phyloP scores from a whole-genome alignment of 2,888 invertebrate species.

The Odiellus spinosus region DNA sequence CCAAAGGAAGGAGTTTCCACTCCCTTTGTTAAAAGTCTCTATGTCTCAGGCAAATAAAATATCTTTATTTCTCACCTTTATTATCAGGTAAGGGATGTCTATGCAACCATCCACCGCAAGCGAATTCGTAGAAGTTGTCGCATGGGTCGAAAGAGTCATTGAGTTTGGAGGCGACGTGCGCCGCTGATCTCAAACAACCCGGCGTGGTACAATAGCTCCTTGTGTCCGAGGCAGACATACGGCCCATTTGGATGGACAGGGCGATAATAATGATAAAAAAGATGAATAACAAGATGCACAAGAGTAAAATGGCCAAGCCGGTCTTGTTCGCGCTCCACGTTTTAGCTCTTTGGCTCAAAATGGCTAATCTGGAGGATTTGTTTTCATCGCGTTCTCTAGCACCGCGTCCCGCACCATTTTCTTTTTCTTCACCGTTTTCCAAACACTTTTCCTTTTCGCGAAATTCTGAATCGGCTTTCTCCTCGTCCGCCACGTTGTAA shows the following conservation, averaged over 20 bases:
- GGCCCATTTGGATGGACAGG: constrained; percentile 35
- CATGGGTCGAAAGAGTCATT: constrained; percentile 33
- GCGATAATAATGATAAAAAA: constrained; percentile 34
- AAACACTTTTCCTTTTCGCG: no score
- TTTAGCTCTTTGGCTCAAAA: constrained; percentile 11
- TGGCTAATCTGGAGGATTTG: constrained; percentile 4
- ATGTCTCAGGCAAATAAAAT: no score
- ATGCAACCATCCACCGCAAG: constrained; percentile 39
- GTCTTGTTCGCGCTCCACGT: constrained; percentile 9
- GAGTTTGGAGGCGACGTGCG: constrained; percentile 31
- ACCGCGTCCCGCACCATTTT: no score
- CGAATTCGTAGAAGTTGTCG: constrained; percentile 36
- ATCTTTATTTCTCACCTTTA: constrained; percentile 27
- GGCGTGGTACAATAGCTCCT: constrained; percentile 34
- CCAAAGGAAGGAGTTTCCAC: no score
- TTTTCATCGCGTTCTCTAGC: no score
- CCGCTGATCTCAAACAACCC: constrained; percentile 37
- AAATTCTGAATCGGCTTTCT: no score
- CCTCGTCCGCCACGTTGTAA: no score
- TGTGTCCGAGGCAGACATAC: constrained; percentile 28
- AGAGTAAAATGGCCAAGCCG: constrained; percentile 11
- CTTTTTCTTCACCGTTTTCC: no score
- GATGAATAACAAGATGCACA: constrained; percentile 26
- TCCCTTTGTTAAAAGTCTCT: no score
- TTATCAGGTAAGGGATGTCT: constrained; percentile 33